phyloP scores from a whole-genome alignment of 2,797 vertebrate species.

The Anniella stebbinsi region DNA sequence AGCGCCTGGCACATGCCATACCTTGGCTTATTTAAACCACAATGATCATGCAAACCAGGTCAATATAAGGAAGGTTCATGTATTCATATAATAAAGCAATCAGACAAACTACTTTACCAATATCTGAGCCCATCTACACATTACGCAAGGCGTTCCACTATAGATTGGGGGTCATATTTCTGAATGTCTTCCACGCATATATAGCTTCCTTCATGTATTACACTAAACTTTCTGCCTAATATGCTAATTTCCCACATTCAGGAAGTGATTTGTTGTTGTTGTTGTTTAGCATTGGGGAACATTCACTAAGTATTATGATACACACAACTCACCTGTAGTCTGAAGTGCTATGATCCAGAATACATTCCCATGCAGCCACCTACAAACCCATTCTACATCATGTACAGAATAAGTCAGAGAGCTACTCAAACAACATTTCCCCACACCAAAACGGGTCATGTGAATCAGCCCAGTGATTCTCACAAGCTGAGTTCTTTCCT shows the following conservation, averaged over 20 bases:
- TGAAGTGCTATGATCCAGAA: background rate
- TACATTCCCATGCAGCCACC: background rate
- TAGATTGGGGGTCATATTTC: background rate
- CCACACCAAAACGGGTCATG: background rate
- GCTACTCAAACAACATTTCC: background rate
- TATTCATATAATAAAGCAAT: background rate
- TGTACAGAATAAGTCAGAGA: background rate
- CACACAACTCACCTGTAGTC: background rate
- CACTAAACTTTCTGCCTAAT: background rate
- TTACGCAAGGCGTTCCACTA: background rate
- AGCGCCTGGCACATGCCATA: too few relatives aligned
- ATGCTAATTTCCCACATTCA: background rate
- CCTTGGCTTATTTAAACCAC: too few relatives aligned
- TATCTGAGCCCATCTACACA: background rate
- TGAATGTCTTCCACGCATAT: background rate
- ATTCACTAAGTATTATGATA: background rate
- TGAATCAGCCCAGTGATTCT: accelerated
- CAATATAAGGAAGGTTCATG: background rate
- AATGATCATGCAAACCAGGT: too few relatives aligned
- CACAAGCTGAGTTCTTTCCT: background rate
- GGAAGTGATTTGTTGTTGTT: background rate
- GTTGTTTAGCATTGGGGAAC: background rate
- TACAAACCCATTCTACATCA: background rate
- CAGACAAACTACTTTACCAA: background rate
- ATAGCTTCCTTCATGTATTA: background rate